phyloP scores from a whole-genome alignment of 2,888 invertebrate genomes.

The Drosophila borborema region DNA sequence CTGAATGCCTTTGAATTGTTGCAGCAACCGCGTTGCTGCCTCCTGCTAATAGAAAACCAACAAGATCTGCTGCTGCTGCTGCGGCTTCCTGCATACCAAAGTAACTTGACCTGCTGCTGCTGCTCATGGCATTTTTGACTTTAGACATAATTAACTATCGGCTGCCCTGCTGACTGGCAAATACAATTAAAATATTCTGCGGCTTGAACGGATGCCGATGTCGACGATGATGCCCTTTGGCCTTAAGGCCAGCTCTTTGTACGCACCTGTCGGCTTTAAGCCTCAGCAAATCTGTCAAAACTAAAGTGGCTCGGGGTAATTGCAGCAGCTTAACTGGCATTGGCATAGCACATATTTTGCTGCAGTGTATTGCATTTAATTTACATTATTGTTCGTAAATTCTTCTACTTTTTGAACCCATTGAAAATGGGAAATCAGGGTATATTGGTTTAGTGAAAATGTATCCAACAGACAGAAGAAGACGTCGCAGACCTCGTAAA shows the following conservation, averaged over 20 bases:
- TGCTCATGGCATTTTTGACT: constrained; percentile 1
- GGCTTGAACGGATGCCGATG: not conserved
- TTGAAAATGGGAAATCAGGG: too few species aligned
- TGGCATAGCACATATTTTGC: not conserved
- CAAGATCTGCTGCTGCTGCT: not conserved
- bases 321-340: too few species aligned
- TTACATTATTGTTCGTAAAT: not conserved
- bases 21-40: constrained; percentile 1
- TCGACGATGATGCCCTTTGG: not conserved
- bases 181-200: constrained; percentile 5
- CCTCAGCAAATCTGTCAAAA: not conserved
- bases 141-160: constrained; percentile 10
- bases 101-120: constrained; percentile 1
- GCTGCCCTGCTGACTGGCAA: not conserved
- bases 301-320: not conserved
- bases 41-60: constrained; percentile 2
- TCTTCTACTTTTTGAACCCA: too few species aligned
- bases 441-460: too few species aligned
- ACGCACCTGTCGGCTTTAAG: not conserved
- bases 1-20: constrained; percentile 4
- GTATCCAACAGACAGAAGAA: too few species aligned
- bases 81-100: not conserved
- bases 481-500: too few species aligned
- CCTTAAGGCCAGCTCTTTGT: not conserved
- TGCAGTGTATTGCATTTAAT: not conserved